A percentile compares a stretch with the other conserved stretches of the same genome.
Conservation (phyloP, 2,113 vertebrate species). For the Rhipidura dahli region DNA sequence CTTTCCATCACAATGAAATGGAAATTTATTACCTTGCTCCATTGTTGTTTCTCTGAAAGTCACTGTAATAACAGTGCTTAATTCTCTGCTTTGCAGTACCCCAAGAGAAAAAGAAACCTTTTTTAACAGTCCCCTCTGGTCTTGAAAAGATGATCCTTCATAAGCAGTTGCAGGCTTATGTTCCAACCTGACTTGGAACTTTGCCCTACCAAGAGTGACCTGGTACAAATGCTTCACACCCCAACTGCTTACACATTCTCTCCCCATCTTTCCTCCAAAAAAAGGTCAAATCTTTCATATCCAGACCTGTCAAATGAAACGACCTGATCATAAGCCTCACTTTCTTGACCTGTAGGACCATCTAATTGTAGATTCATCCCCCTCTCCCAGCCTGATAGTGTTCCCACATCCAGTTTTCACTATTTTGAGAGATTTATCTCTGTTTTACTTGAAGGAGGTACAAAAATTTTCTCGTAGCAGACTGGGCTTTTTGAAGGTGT, state of each 20-base stretch:
- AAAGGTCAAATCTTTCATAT: neutral
- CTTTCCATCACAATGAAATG: neutral
- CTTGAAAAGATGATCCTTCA: neutral
- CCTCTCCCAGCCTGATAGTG: neutral
- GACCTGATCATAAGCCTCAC: neutral
- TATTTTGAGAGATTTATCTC: neutral
- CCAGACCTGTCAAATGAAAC: neutral
- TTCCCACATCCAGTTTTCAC: neutral
- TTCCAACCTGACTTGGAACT: neutral
- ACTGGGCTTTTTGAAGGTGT: neutral
- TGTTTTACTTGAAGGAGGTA: neutral
- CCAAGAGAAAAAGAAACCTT: neutral
- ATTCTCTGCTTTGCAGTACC: neutral
- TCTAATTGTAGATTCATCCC: neutral
- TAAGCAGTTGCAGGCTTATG: neutral
- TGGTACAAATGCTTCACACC: neutral
- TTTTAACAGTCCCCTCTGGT: neutral
- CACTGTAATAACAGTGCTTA: neutral
- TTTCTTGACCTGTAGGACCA: neutral
- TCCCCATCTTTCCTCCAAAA: neutral
- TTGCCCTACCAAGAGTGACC: neutral
- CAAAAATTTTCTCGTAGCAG: neutral
- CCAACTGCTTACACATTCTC: neutral
- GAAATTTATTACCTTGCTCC: neutral
- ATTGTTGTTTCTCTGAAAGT: neutral